Conservation (phyloP, 2,113 vertebrate species). For the Excalfactoria chinensis region DNA sequence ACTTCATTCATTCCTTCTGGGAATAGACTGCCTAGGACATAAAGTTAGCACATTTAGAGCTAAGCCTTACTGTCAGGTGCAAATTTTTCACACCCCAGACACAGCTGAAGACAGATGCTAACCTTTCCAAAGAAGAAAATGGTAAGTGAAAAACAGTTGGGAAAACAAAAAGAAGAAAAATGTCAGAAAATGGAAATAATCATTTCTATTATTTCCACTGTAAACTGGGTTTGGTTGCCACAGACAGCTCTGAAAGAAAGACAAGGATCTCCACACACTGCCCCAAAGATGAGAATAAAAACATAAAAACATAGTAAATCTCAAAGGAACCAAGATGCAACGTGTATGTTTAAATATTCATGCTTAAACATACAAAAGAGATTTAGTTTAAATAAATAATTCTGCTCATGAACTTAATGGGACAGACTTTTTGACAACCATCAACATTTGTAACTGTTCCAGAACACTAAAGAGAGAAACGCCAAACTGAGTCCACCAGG, state of each 20-base stretch:
- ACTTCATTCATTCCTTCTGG: background rate
- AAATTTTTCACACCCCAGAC: background rate
- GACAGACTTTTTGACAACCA: background rate
- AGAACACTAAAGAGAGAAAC: background rate
- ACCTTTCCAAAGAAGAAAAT: background rate
- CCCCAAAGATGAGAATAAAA: background rate
- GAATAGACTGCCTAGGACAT: background rate
- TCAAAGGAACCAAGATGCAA: background rate
- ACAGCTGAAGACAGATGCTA: background rate
- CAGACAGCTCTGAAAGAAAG: background rate
- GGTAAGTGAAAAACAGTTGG: background rate
- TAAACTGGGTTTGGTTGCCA: background rate
- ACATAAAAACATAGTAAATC: background rate
- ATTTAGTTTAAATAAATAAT: background rate
- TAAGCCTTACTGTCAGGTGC: background rate
- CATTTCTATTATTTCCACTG: background rate
- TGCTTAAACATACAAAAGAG: background rate
- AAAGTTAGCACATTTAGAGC: background rate
- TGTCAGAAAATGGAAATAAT: accelerated
- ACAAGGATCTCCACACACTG: background rate
- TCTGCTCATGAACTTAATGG: background rate
- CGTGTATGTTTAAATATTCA: background rate
- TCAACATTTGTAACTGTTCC: background rate
- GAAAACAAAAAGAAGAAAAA: background rate
- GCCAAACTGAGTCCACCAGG: background rate